Evolutionary conservation across 1,140 invertebrate species (phyloP).

Genomic region (Philaenus spumarius): DNA sequence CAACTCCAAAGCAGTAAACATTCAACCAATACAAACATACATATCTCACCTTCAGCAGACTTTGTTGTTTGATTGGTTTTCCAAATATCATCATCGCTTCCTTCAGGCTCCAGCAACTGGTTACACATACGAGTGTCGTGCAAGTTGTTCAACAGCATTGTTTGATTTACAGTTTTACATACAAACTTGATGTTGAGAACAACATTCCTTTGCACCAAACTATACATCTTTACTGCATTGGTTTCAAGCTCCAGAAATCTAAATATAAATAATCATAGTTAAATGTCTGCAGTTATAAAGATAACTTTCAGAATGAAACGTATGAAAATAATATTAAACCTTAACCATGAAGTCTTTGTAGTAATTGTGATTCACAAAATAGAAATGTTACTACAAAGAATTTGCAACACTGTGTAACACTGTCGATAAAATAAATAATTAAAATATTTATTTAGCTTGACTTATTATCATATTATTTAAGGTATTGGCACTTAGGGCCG

Average conservation of each 20-base stretch:
- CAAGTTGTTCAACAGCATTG: constrained; percentile 59
- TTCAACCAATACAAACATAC: too few relatives aligned
- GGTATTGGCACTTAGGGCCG: too few relatives aligned
- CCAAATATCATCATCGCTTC: constrained; percentile 46
- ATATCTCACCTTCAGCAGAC: constrained; percentile 4
- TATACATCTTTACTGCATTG: constrained; percentile 45
- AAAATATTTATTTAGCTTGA: too few relatives aligned
- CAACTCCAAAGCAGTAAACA: too few relatives aligned
- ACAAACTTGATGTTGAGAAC: constrained; percentile 50
- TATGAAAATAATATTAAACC: constrained; percentile 11
- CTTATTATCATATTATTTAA: too few relatives aligned
- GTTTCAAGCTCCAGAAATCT: constrained; percentile 50
- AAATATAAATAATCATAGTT: constrained; percentile 23
- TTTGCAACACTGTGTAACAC: too few relatives aligned
- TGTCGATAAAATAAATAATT: too few relatives aligned
- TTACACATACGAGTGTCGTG: constrained; percentile 66
- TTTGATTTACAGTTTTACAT: constrained; percentile 66
- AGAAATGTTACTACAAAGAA: too few relatives aligned
- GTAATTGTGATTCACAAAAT: too few relatives aligned
- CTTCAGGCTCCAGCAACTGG: constrained; percentile 59
- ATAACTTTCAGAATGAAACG: constrained; percentile 8
- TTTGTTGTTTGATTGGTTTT: constrained; percentile 9
- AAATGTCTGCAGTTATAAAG: not conserved
- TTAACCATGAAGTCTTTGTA: constrained; percentile 6
- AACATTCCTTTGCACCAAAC: constrained; percentile 47